A percentile compares a stretch with the other conserved stretches of the same genome.
These are phyloP conservation scores for Coecobrya sp. DNA, from an alignment of 2,888 invertebrate species.

Conservation along the genomic window DNA sequence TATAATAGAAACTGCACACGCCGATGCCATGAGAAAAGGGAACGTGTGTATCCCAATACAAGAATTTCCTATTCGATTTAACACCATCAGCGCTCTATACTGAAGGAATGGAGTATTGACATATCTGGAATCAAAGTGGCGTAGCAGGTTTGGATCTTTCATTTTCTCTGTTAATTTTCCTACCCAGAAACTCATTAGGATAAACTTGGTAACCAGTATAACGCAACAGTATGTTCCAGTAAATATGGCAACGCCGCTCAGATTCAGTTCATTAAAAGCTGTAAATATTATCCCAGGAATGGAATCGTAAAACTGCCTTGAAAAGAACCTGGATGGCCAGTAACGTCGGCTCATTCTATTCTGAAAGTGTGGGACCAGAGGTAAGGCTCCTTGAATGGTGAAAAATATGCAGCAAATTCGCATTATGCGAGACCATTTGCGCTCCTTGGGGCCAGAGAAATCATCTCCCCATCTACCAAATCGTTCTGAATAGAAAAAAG, in stretches of 20 bases:
- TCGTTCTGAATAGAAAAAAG: background rate
- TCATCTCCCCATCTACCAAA: constrained; percentile 11
- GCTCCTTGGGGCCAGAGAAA: background rate
- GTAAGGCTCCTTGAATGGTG: background rate
- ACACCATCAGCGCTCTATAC: background rate
- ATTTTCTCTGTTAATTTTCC: background rate
- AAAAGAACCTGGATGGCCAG: background rate
- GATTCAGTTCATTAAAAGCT: background rate
- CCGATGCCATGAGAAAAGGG: background rate
- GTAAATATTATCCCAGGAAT: background rate
- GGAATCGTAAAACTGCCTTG: background rate
- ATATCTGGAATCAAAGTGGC: background rate
- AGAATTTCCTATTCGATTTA: background rate
- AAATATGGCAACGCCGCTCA: background rate
- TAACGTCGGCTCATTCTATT: background rate
- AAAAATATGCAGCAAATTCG: background rate
- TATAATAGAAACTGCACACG: background rate
- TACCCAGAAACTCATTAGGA: background rate
- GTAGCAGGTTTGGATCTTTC: background rate
- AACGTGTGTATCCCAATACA: background rate
- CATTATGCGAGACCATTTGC: too few relatives aligned
- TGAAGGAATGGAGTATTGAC: background rate
- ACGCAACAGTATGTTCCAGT: background rate
- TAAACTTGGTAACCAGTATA: background rate
- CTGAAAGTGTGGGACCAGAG: background rate